Base-by-base conservation (phyloP, 1,140 invertebrate genomes). In the Solenopsis invicta region DNA sequence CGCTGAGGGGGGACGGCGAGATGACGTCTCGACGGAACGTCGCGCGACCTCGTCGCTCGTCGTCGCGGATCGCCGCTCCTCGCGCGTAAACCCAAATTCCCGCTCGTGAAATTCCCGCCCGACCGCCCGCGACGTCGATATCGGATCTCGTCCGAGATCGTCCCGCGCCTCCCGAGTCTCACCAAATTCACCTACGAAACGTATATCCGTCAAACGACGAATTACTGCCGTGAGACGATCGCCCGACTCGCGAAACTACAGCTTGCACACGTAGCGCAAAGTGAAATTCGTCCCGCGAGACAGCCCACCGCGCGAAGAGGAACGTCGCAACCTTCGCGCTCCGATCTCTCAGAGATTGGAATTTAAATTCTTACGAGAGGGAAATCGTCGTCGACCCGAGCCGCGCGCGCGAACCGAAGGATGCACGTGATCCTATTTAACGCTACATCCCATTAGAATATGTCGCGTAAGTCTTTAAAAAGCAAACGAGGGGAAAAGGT, bases 31-130 rank as follows among this genome's bases (percentile, higher is more conserved):
- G 72, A 74, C 29, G 71, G 56, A 54, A n/a, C 54, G n/a, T 37
- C 71, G 56, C 16, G 16, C 34, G 24, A 76, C 41, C 13, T 45
- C 61, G 50, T 48, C 74, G 29, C 61, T n/a, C n/a, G n/a, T 54
- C 80, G 34, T 66, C 69, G 62, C 12, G 59, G 71, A 69, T 76
- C 86, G 61, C 71, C 56, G 59, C 48, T 66, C 18, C 66, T 74
- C 71, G 59, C 86, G 66, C 84, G 82, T 77, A 59, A 86, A 86
- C 48, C 62, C 0, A n/a, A 41, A 29, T 66, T 50, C 61, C 76
- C 29, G 9, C 48, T 48, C 45, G 62, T 13, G 48, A 71, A 52
- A 69, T 62, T 77, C 56, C 75, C 56, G 21, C 24, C 34, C 72
- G 50, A n/a, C 48, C 41, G 37, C 69, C 48, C 71, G 69, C 71